Base-by-base conservation (phyloP, 2,797 vertebrate species). In the Meriones psammophilus region DNA sequence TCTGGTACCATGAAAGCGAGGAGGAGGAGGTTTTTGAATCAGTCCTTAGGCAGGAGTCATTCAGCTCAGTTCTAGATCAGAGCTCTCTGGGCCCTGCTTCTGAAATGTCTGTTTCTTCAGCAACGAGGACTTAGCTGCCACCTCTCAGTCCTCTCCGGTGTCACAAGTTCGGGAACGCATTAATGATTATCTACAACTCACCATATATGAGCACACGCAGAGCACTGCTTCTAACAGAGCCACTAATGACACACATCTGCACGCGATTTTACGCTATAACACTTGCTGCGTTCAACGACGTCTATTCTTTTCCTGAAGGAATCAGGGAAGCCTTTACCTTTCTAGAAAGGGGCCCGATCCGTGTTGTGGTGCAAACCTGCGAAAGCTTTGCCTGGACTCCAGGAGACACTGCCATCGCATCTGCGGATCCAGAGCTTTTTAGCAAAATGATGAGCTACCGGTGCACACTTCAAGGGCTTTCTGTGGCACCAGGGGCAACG, bases 91-190 rank as follows among this genome's bases (percentile, higher is more conserved):
- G 10, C 9, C 28, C 62, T 50, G 39, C 42, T 13, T 68, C 62
- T 68, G 81, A 66, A 85, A 68, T 33, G 56, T 24, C 39, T 60
- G 17, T 33, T 5, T 85, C 39, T 30, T 46, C 39, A 66, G 60
- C 13, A 42, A 46, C 33, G 39, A 26, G 39, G 62, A 36, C 15
- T 64, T 22, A 46, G 26, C 60, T 84, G 26, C 9, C 17, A 22
- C 9, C 39, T 22, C 81, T 66, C n/a, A 64, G 30, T 83, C 13
- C n/a, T 85, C 36, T 2, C 54, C 26, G 46, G 88, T 94, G 89
- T 58, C 10, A 76, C 86, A 89, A 91, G 81, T 77, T 88, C 46
- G 91, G 26, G 73, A 78, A 91, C 88, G 42, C n/a, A 77, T 42
- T 87, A 20, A 76, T 60, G 62, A 92, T 86, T 80, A 76, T 42